These are phyloP conservation scores for Athene noctua DNA, from an alignment of 2,113 vertebrate genomes.

Conservation along the genomic window DNA sequence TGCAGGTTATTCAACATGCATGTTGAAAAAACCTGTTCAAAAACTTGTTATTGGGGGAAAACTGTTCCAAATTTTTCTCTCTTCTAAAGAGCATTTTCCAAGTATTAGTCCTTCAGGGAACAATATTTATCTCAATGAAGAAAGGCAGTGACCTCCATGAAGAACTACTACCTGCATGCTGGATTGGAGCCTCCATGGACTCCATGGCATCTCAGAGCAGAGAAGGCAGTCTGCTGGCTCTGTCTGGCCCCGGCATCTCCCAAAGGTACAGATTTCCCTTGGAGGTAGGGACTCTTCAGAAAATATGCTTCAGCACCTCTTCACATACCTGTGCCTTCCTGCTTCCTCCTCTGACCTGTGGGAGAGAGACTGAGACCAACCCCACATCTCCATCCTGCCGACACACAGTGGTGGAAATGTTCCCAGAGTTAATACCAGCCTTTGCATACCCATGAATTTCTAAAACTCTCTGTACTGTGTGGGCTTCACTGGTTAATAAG, in stretches of 20 bases:
- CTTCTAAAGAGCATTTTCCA: neutral
- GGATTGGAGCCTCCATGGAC: neutral
- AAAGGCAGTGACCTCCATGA: neutral
- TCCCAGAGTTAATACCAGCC: neutral
- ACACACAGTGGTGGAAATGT: neutral
- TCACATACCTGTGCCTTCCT: neutral
- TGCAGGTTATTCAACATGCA: neutral
- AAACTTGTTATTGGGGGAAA: neutral
- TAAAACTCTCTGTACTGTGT: neutral
- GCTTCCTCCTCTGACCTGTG: neutral
- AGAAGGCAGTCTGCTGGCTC: neutral
- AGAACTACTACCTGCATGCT: neutral
- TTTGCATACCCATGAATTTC: neutral
- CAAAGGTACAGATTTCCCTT: neutral
- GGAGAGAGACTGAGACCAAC: neutral
- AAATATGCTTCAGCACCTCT: neutral
- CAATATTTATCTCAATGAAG: neutral
- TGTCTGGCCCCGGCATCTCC: neutral
- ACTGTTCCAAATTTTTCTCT: neutral
- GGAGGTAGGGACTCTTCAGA: neutral
- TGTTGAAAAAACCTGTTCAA: neutral
- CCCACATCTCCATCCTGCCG: fast-evolving
- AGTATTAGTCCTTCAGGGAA: neutral
- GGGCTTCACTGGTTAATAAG: neutral
- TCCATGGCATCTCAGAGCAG: fast-evolving